A percentile compares a stretch with the other conserved stretches of the same genome.
Conservation (phyloP, 53 echinoderm and acorn worm genomes). For the Stichopus horrens region DNA sequence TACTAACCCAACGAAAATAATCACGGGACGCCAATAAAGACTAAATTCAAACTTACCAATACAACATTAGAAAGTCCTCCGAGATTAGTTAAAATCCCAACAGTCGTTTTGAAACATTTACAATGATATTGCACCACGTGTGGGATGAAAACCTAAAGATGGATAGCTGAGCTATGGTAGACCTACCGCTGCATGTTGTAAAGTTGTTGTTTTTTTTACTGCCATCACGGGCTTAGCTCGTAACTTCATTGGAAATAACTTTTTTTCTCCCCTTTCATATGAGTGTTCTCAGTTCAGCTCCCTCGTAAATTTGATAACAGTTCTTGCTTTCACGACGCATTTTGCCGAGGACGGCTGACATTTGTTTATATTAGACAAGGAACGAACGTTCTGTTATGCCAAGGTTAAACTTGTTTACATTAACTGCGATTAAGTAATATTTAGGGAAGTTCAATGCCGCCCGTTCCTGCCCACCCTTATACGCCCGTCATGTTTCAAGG, state of each 20-base stretch:
- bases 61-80: too few relatives aligned
- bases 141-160: neutral
- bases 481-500: too few relatives aligned
- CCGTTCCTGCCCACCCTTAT: too few relatives aligned
- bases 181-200: neutral
- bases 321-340: neutral
- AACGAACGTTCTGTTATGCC: neutral
- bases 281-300: neutral
- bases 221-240: neutral
- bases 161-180: neutral
- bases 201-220: neutral
- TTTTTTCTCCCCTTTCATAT: neutral
- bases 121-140: too few relatives aligned
- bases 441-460: neutral
- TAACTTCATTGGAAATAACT: neutral
- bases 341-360: neutral
- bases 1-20: too few relatives aligned
- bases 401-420: neutral
- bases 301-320: neutral
- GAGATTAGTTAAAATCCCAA: too few relatives aligned
- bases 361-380: neutral
- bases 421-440: neutral
- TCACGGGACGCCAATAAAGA: too few relatives aligned
- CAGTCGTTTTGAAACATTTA: too few relatives aligned
- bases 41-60: too few relatives aligned